A percentile compares a stretch with the other conserved stretches of the same genome.
Evolutionary conservation across 2,113 vertebrate genomes (phyloP).

Genomic region (Pitta sordida): DNA sequence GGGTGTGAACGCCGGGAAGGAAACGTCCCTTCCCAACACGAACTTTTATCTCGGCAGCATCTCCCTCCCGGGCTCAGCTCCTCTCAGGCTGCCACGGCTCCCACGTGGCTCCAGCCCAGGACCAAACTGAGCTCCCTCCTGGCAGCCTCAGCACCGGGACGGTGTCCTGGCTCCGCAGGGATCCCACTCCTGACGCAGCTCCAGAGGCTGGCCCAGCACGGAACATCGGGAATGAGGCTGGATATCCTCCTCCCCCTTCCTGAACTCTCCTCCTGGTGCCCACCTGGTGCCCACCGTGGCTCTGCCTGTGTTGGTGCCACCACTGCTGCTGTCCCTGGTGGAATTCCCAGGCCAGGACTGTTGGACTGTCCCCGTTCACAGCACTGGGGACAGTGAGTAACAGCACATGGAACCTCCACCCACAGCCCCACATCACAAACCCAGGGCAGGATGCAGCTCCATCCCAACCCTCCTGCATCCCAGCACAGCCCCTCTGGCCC

Average conservation of each 20-base stretch:
- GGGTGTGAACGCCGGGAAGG: slow-evolving; percentile 1
- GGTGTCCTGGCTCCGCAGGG: background rate
- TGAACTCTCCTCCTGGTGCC: background rate
- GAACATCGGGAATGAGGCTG: background rate
- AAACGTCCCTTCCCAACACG: slow-evolving; percentile 1
- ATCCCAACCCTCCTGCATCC: accelerated
- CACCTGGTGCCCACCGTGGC: background rate
- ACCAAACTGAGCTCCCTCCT: background rate
- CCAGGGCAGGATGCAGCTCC: accelerated
- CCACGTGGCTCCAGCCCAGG: background rate
- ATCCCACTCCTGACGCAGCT: background rate
- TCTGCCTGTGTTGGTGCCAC: background rate
- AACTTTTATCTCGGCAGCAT: background rate
- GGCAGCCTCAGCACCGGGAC: background rate
- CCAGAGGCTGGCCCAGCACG: accelerated
- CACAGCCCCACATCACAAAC: accelerated
- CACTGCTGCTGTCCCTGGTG: accelerated
- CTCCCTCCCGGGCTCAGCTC: background rate
- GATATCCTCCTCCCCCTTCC: background rate
- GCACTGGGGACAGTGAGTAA: no score
- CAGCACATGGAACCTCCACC: accelerated
- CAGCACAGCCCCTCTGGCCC: background rate
- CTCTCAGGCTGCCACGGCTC: background rate
- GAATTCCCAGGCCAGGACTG: background rate
- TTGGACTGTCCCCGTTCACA: accelerated